These are phyloP conservation scores for Nasonia vitripennis DNA, from an alignment of 1,140 invertebrate species.

Conservation along the genomic window DNA sequence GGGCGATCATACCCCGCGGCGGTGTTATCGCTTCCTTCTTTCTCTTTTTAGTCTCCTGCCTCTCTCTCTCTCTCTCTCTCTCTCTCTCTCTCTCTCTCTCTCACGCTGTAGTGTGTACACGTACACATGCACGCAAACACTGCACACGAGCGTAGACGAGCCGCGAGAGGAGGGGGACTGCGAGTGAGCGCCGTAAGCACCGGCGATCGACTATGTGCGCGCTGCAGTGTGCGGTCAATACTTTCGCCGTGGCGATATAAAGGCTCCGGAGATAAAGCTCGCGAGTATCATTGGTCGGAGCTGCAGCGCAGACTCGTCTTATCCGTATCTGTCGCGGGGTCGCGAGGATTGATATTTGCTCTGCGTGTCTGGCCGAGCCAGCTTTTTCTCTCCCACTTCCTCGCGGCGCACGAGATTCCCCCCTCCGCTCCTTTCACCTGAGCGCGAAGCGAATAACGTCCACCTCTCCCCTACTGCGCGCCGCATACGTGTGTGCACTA, in stretches of 20 bases:
- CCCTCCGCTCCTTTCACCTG: background rate
- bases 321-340: slow-evolving; percentile 18
- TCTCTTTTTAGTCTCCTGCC: background rate
- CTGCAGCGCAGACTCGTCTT: slow-evolving; percentile 37
- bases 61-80: too few relatives aligned
- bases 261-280: slow-evolving; percentile 69
- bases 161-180: background rate
- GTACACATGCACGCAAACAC: background rate
- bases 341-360: slow-evolving; percentile 32
- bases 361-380: background rate
- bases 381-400: slow-evolving; percentile 23
- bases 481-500: background rate
- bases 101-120: background rate
- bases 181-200: slow-evolving; percentile 7
- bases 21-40: background rate
- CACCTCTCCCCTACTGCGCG: slow-evolving; percentile 36
- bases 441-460: background rate
- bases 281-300: slow-evolving; percentile 68
- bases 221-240: slow-evolving; percentile 61
- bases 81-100: background rate
- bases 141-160: background rate
- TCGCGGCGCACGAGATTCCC: background rate
- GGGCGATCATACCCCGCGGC: background rate
- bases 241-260: slow-evolving; percentile 66
- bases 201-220: background rate